Percentiles rank a stretch among this genome's conserved stretches.
Conservation (phyloP, 2,888 invertebrate species). For the Thymelicus acteon region DNA sequence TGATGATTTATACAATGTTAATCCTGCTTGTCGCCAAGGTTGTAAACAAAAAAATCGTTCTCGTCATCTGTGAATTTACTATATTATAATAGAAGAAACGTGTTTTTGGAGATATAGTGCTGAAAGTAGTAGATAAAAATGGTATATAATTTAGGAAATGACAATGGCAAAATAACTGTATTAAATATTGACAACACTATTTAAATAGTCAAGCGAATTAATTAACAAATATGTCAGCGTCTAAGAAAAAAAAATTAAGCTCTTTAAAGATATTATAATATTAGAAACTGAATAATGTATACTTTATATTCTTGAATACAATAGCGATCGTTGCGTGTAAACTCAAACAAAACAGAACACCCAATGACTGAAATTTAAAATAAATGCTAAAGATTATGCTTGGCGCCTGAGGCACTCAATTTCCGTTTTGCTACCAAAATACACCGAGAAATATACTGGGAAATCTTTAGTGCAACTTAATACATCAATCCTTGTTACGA, state of each 20-base stretch:
- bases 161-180: no score
- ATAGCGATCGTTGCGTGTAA: constrained; percentile 1
- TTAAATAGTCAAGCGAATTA: no score
- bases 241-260: no score
- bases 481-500: constrained; percentile 43
- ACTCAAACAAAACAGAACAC: constrained; percentile 1
- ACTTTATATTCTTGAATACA: neutral
- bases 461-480: constrained; percentile 57
- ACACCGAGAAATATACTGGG: constrained; percentile 46
- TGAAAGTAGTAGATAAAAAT: no score
- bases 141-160: no score
- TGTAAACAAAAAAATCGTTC: constrained; percentile 38
- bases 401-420: constrained; percentile 64
- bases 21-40: constrained; percentile 40
- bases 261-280: no score
- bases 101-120: no score
- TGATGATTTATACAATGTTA: constrained; percentile 43
- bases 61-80: neutral
- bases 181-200: no score
- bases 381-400: constrained; percentile 64
- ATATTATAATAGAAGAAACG: no score
- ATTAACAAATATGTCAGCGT: no score
- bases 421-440: constrained; percentile 66
- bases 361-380: constrained; percentile 49
- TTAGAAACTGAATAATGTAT: no score